Evolutionary conservation across 2,113 vertebrate species (phyloP).

Genomic region (Falcunculus frontatus): DNA sequence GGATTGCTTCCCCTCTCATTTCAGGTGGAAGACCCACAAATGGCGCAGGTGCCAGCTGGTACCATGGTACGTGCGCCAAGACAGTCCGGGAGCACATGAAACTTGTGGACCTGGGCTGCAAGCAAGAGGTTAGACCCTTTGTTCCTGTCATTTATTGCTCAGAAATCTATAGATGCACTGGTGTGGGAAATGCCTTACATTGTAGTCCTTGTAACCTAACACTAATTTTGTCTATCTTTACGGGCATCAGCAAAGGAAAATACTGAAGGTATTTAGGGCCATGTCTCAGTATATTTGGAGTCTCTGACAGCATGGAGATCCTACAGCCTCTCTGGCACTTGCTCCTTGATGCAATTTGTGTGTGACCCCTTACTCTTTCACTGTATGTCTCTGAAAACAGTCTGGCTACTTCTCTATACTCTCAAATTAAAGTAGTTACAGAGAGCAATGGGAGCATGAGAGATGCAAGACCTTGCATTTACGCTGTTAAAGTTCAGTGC

Average conservation of each 20-base stretch:
- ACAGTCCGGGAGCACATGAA: constrained; percentile 85
- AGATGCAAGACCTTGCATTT: background rate
- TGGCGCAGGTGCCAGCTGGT: constrained; percentile 96
- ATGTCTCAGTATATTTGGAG: background rate
- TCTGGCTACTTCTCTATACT: background rate
- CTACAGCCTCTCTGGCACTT: background rate
- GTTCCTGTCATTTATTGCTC: background rate
- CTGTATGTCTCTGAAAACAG: background rate
- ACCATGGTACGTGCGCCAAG: constrained; percentile 87
- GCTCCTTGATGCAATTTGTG: background rate
- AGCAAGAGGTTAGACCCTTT: constrained; percentile 83
- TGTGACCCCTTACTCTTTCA: background rate
- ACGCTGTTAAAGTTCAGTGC: background rate
- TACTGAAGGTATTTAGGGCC: background rate
- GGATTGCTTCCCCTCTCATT: background rate
- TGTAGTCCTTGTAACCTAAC: background rate
- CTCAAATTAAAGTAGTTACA: background rate
- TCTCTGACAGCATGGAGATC: background rate
- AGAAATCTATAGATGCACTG: background rate
- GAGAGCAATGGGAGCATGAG: background rate
- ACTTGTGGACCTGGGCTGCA: constrained; percentile 92
- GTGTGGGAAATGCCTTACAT: background rate
- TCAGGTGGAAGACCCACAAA: constrained; percentile 96
- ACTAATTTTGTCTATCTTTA: background rate
- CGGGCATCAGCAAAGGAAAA: background rate